These are phyloP conservation scores for Vanacampus margaritifer DNA, from an alignment of 2,113 vertebrate genomes.

Conservation along the genomic window DNA sequence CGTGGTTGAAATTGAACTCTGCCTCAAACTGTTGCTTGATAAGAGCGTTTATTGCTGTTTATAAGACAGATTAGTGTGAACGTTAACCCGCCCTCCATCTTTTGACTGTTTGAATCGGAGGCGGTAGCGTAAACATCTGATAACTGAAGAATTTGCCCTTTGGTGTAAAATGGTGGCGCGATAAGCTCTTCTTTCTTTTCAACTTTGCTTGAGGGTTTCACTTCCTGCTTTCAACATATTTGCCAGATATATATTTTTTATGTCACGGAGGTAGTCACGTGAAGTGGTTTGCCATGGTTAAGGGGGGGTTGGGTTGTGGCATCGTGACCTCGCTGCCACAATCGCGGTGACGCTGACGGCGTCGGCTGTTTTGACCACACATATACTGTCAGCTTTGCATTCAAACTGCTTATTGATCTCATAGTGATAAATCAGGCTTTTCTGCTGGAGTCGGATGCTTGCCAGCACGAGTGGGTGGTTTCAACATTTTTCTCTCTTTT, in stretches of 20 bases:
- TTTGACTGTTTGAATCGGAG: constrained; percentile 34
- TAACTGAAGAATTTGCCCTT: constrained; percentile 63
- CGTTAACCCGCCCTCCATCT: constrained; percentile 19
- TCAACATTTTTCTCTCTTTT: constrained; percentile 51
- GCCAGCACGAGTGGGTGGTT: constrained; percentile 59
- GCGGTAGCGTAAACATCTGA: constrained; percentile 60
- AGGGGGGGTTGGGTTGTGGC: constrained; percentile 29
- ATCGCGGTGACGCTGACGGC: constrained; percentile 14
- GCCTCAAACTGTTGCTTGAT: constrained; percentile 19
- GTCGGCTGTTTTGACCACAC: neutral
- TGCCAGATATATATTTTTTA: neutral
- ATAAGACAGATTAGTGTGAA: constrained; percentile 52
- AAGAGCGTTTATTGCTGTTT: constrained; percentile 32
- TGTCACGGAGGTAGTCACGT: constrained; percentile 59
- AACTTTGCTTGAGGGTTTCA: constrained; percentile 47
- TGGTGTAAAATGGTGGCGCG: constrained; percentile 29
- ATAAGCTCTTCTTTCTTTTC: constrained; percentile 44
- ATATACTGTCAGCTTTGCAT: neutral
- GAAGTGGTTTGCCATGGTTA: constrained; percentile 65
- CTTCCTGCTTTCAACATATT: constrained; percentile 37
- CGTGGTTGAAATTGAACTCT: constrained; percentile 15
- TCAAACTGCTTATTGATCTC: constrained; percentile 21
- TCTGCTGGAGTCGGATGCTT: constrained; percentile 57
- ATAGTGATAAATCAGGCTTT: neutral
- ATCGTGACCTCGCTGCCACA: constrained; percentile 57